phyloP scores from a whole-genome alignment of 2,888 invertebrate species.

The Bembecia ichneumoniformis region DNA sequence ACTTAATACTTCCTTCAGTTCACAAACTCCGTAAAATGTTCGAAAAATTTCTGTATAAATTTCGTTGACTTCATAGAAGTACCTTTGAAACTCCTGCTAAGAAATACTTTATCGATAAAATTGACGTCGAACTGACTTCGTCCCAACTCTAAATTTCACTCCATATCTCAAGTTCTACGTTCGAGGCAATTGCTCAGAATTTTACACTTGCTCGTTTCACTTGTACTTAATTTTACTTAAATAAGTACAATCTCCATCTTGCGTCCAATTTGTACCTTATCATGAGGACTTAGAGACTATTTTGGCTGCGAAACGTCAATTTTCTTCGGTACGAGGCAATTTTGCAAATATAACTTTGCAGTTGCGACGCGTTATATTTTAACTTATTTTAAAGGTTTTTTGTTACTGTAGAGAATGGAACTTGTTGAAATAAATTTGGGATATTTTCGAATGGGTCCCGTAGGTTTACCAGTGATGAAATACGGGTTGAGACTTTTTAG shows the following conservation, averaged over 20 bases:
- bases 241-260: conserved; percentile 14
- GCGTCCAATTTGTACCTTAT: conserved; percentile 12
- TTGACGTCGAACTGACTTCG: background rate
- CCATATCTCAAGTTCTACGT: conserved; percentile 17
- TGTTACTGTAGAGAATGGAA: background rate
- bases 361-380: background rate
- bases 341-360: background rate
- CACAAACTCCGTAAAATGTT: no score
- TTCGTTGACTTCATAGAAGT: background rate
- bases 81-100: no score
- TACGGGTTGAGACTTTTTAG: background rate
- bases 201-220: conserved; percentile 18
- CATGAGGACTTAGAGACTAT: conserved; percentile 12
- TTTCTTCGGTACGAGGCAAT: background rate
- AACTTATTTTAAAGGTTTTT: background rate
- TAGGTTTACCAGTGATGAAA: background rate
- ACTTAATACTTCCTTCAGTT: no score
- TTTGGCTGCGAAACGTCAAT: conserved; percentile 2
- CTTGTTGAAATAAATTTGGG: background rate
- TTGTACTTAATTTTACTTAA: conserved; percentile 18
- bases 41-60: no score
- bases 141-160: conserved; percentile 8
- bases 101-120: no score
- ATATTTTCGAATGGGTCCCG: background rate
- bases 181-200: conserved; percentile 24